Conservation (phyloP, 2,113 vertebrate genomes). For the Paedocypris sp. region DNA sequence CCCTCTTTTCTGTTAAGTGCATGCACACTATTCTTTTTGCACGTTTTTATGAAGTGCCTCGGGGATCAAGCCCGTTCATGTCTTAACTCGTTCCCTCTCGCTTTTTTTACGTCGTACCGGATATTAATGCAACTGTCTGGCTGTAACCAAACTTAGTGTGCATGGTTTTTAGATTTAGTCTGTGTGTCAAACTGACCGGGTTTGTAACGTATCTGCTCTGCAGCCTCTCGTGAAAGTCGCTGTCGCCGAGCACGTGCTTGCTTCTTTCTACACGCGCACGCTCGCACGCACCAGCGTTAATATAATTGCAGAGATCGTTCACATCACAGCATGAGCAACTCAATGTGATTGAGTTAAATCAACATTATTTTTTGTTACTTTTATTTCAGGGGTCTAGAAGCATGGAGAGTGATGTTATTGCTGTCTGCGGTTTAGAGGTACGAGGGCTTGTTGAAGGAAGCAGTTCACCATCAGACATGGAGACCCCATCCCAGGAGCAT, state of each 20-base stretch:
- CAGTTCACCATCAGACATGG: slow-evolving; percentile 53
- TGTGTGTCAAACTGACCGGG: too few species aligned
- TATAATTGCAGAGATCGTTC: too few species aligned
- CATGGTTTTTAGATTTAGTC: background rate
- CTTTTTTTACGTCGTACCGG: background rate
- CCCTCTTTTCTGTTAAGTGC: too few species aligned
- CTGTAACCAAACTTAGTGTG: background rate
- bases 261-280: too few species aligned
- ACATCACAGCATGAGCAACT: background rate
- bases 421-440: slow-evolving; percentile 60
- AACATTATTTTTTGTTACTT: background rate
- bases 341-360: background rate
- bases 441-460: slow-evolving; percentile 59
- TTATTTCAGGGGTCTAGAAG: slow-evolving; percentile 50
- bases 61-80: background rate
- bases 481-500: slow-evolving; percentile 57
- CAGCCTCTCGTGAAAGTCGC: too few species aligned
- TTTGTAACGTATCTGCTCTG: too few species aligned
- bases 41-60: background rate
- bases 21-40: background rate
- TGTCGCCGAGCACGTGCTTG: too few species aligned
- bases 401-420: slow-evolving; percentile 62
- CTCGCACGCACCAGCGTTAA: too few species aligned
- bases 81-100: background rate
- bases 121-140: background rate